These are phyloP conservation scores for Drosophila pseudoobscura DNA, from an alignment of 1,140 invertebrate genomes.

Conservation along the genomic window DNA sequence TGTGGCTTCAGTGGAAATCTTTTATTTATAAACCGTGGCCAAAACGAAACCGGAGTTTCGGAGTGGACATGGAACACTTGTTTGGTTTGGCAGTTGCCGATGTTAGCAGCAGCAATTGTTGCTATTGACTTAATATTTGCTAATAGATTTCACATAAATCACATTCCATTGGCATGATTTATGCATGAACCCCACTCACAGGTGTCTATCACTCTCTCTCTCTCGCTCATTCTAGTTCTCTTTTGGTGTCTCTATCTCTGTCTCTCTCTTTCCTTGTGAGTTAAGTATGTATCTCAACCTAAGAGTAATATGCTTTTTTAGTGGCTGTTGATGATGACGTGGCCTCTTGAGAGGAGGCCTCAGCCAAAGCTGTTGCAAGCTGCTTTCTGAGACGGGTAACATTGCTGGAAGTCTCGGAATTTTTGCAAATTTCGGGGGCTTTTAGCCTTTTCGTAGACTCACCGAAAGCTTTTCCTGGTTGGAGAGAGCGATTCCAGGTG, in stretches of 20 bases:
- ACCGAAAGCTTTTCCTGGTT: too few relatives aligned
- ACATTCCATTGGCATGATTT: constrained; percentile 68
- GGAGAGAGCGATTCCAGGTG: too few relatives aligned
- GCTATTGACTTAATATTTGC: constrained; percentile 73
- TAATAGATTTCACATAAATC: constrained; percentile 78
- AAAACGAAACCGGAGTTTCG: constrained; percentile 22
- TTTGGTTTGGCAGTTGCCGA: constrained; percentile 36
- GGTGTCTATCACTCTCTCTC: constrained; percentile 31
- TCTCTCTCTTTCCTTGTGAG: constrained; percentile 5
- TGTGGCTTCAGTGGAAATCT: constrained; percentile 47
- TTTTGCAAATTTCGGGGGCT: background rate
- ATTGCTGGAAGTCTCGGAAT: background rate
- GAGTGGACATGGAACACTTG: constrained; percentile 41
- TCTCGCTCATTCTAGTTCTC: constrained; percentile 26
- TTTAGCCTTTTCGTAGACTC: background rate
- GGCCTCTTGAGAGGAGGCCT: constrained; percentile 39
- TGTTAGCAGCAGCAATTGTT: constrained; percentile 52
- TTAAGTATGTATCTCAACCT: background rate
- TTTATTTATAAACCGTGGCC: constrained; percentile 62
- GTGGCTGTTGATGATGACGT: too few relatives aligned
- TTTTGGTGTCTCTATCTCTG: constrained; percentile 9
- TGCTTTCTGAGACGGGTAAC: background rate
- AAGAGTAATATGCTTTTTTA: too few relatives aligned
- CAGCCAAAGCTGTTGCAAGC: constrained; percentile 25
- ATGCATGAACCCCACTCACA: constrained; percentile 51